Base-by-base conservation (phyloP, 1,140 invertebrate genomes). In the Varroa destructor region DNA sequence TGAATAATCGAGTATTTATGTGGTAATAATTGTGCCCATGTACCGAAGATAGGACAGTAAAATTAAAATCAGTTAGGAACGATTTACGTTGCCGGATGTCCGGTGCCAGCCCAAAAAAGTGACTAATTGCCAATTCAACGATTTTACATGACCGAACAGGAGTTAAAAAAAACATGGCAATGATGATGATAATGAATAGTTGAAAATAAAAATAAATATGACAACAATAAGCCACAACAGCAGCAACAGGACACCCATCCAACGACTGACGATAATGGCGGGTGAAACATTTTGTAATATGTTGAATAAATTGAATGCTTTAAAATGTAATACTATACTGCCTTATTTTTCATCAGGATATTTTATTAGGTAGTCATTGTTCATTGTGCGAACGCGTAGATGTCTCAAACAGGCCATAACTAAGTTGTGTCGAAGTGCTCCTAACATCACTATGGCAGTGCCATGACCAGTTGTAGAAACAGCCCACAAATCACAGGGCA, bases 261-360 rank as follows among this genome's bases (percentile, higher is more conserved):
- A 43, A 67, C 12, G 57, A 58, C 12, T 67, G 5, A n/a, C 1
- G 61, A 40, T 4, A 67, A 12, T 46, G n/a, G 61, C 37, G 61
- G 37, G 46, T 67, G 36, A 67, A 67, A 43, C 46, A 40, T 67
- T 67, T 67, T 40, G 61, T 67, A 67, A 67, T 67, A 37, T 67
- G 61, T 67, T 67, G 61, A 67, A 67, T 67, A 67, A 67, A 67
- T 46, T 67, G n/a, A 67, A 36, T 37, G 40, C 61, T 40, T 43
- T 67, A 46, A 40, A 25, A 46, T 46, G 40, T 40, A 43, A 58
- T 56, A 56, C n/a, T n/a, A 56, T 12, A 56, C 55, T 25, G 55
- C 55, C 10, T 56, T n/a, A 12, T 56, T 56, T n/a, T 56, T 12
- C 10, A 56, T 56, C 10, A 56, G 10, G n/a, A 56, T 56, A 56